phyloP scores from a whole-genome alignment of 1,140 invertebrate genomes.

The Zaprionus capensis region DNA sequence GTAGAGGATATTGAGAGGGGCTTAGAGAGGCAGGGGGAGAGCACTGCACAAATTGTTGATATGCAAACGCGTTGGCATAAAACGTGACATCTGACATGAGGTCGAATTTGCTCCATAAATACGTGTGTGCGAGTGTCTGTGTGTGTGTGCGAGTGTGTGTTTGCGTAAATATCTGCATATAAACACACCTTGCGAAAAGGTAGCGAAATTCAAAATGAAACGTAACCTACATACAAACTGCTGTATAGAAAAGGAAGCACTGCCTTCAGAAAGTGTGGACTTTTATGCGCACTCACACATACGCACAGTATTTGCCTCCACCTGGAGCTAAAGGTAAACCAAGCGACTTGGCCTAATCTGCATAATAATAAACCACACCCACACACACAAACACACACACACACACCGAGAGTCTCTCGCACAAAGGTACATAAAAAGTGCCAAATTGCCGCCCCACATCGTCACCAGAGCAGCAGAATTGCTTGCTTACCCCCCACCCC shows the following conservation, averaged over 20 bases:
- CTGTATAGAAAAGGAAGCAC: not conserved
- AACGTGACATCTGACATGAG: slow-evolving; percentile 76
- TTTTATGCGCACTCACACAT: slow-evolving; percentile 66
- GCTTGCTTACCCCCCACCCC: not conserved
- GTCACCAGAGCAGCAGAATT: slow-evolving; percentile 9
- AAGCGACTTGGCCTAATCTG: slow-evolving; percentile 74
- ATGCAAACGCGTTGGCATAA: slow-evolving; percentile 66
- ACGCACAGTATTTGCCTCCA: slow-evolving; percentile 9
- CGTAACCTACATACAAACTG: slow-evolving; percentile 60
- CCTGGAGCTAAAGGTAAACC: slow-evolving; percentile 54
- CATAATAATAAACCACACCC: slow-evolving; percentile 79
- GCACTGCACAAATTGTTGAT: slow-evolving; percentile 61
- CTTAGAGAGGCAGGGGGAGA: not conserved
- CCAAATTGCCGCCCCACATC: slow-evolving; percentile 56
- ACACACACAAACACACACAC: slow-evolving; percentile 32
- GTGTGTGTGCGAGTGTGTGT: slow-evolving; percentile 11
- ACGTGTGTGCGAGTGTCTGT: slow-evolving; percentile 3
- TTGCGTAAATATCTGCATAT: not conserved
- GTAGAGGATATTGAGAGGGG: not conserved
- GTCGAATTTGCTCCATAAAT: slow-evolving; percentile 54
- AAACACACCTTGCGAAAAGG: slow-evolving; percentile 46
- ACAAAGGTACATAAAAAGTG: slow-evolving; percentile 40
- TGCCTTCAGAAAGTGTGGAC: slow-evolving; percentile 31
- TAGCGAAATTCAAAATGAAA: slow-evolving; percentile 71
- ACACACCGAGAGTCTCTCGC: slow-evolving; percentile 2